These are phyloP conservation scores for Lutjanus erythropterus DNA, from an alignment of 2,113 vertebrate species.

Conservation along the genomic window DNA sequence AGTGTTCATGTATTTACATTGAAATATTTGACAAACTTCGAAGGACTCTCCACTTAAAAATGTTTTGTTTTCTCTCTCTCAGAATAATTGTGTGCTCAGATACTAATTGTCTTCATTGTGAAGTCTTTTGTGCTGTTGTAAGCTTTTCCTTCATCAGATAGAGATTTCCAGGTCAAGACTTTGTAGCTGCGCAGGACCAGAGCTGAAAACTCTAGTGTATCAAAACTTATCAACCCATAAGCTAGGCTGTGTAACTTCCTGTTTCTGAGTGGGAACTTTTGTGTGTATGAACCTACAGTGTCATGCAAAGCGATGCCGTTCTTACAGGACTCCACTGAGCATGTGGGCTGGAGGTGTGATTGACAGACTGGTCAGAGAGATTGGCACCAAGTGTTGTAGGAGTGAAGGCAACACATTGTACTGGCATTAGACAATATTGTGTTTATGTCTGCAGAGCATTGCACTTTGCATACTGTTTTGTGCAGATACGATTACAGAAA, in stretches of 20 bases:
- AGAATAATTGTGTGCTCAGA: background rate
- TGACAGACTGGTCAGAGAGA: background rate
- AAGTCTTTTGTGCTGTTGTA: background rate
- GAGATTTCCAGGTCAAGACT: background rate
- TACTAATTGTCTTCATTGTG: background rate
- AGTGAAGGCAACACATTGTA: background rate
- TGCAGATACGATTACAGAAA: background rate
- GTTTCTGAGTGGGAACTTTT: slow-evolving; percentile 26
- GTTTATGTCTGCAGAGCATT: background rate
- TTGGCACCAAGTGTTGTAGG: background rate
- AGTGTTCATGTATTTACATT: background rate
- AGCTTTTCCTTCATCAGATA: background rate
- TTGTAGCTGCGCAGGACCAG: background rate
- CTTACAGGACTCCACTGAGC: background rate
- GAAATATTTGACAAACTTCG: background rate
- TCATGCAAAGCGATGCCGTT: background rate
- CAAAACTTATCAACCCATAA: background rate
- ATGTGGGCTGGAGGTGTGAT: slow-evolving; percentile 18
- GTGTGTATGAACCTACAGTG: background rate
- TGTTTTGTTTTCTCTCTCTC: background rate
- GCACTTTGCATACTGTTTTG: background rate
- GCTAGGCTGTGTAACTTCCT: slow-evolving; percentile 21
- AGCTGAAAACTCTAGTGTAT: slow-evolving; percentile 27
- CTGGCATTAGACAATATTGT: background rate
- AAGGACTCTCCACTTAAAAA: background rate